Conservation (phyloP, 2,113 vertebrate genomes). For the Cepphus grylle region DNA sequence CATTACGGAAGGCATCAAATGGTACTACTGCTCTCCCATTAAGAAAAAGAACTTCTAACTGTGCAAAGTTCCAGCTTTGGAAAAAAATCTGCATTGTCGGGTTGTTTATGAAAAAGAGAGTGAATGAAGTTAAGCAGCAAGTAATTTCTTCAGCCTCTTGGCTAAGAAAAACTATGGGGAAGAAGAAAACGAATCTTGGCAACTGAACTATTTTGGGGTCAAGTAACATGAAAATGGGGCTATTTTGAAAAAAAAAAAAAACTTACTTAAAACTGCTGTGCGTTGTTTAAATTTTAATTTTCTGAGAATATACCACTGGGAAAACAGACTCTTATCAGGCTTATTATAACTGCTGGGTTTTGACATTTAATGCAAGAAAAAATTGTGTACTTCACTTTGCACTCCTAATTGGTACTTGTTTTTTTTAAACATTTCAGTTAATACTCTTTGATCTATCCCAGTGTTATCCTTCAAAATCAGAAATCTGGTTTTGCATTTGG, state of each 20-base stretch:
- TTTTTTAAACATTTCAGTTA: neutral
- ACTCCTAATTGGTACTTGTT: neutral
- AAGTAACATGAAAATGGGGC: neutral
- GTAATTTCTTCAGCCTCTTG: neutral
- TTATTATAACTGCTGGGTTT: neutral
- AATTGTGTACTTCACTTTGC: neutral
- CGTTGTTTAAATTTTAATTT: neutral
- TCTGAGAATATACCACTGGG: neutral
- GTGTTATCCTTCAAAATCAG: neutral
- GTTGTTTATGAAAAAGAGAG: neutral
- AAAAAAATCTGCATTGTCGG: neutral
- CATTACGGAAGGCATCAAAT: neutral
- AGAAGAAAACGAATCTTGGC: neutral
- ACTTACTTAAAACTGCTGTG: neutral
- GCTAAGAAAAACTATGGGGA: neutral
- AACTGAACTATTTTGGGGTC: neutral
- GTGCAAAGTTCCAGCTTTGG: neutral
- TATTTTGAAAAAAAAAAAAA: neutral
- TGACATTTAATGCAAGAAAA: neutral
- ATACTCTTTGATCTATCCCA: neutral
- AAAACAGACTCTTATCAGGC: neutral
- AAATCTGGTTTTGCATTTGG: neutral
- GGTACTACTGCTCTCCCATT: neutral
- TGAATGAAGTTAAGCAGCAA: neutral
- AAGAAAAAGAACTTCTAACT: neutral